Percentiles rank a stretch among this genome's conserved stretches.
phyloP scores from a whole-genome alignment of 2,797 vertebrate species.

The Ispidina picta region DNA sequence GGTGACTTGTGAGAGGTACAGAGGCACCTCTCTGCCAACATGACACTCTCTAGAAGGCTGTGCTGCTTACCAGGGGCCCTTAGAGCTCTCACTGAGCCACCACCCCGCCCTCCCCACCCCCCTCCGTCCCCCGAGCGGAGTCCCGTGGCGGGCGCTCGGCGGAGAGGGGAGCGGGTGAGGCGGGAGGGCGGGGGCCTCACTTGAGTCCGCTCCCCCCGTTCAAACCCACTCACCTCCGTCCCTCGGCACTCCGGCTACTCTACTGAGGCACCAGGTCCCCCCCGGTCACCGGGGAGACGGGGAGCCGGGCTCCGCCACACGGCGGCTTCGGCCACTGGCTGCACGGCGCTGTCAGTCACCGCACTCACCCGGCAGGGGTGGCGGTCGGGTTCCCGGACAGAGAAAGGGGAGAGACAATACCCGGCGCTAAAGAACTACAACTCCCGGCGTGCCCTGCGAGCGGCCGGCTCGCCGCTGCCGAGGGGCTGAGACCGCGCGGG shows the following conservation, averaged over 20 bases:
- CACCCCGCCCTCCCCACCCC: background rate
- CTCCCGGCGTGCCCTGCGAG: background rate
- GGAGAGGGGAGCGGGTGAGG: too few relatives aligned
- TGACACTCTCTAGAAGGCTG: too few relatives aligned
- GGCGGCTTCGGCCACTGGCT: slow-evolving; percentile 54
- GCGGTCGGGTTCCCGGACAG: slow-evolving; percentile 45
- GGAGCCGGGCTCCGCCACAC: background rate
- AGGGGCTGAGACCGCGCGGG: too few relatives aligned
- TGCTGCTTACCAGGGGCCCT: too few relatives aligned
- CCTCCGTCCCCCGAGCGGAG: background rate
- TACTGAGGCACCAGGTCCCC: background rate
- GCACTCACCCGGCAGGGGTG: slow-evolving; percentile 42
- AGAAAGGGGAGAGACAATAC: slow-evolving; percentile 62
- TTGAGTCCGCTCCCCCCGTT: background rate
- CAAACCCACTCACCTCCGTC: slow-evolving; percentile 39
- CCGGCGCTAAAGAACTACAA: background rate
- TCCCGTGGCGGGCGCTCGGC: background rate
- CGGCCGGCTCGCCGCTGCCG: too few relatives aligned
- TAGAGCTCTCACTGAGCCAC: too few relatives aligned
- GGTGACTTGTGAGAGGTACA: too few relatives aligned
- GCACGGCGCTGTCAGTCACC: slow-evolving; percentile 53
- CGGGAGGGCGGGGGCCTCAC: too few relatives aligned
- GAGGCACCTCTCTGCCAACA: too few relatives aligned
- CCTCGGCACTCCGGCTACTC: background rate
- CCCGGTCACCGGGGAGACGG: slow-evolving; percentile 56